Base-by-base conservation (phyloP, 2,888 invertebrate genomes). In the Oxytorus armatus region DNA sequence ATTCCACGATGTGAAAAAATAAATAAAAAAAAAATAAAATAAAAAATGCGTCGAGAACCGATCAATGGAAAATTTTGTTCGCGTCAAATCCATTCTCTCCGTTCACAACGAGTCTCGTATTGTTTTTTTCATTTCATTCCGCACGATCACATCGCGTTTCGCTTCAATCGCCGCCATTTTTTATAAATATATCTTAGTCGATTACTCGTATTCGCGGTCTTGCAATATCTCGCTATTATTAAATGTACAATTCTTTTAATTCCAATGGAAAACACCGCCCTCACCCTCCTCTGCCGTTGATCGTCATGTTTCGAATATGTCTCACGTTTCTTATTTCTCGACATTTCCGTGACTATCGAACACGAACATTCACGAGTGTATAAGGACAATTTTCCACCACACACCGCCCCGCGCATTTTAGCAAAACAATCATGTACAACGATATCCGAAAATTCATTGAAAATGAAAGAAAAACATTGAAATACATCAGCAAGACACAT, bases 221-320 rank as follows among this genome's bases (percentile, higher is more conserved):
- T 18, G 23, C 49, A 49, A 57, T 49, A 39, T 44, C 23, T 57
- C 23, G 23, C 44, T 16, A 59, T 61, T 59, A n/a, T 39, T 49
- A 57, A 49, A 66, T 66, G 49, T 59, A 75, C 66, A 75, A 66
- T 66, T 8, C 59, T n/a, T n/a, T 59, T 39, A 10, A n/a, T 49
- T 36, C 59, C 47, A 18, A 55, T 36, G 33, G 21, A 65, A 55
- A 51, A 23, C 7, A 57, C 4, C 25, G 7, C 10, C 8, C 10
- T 11, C 1, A 1, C 33, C 5, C 14, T 18, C 47, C 5, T 18
- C 72, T n/a, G 16, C 23, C 47, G 11, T 57, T 29, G 14, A 69
- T 63, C 44, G 53, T 42, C 44, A 36, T 25, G 11, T 29, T 29
- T 29, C 29, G n/a, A n/a, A n/a, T n/a, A n/a, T n/a, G n/a, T n/a